These are phyloP conservation scores for Aphelinus certus DNA, from an alignment of 1,140 invertebrate species.

Conservation along the genomic window DNA sequence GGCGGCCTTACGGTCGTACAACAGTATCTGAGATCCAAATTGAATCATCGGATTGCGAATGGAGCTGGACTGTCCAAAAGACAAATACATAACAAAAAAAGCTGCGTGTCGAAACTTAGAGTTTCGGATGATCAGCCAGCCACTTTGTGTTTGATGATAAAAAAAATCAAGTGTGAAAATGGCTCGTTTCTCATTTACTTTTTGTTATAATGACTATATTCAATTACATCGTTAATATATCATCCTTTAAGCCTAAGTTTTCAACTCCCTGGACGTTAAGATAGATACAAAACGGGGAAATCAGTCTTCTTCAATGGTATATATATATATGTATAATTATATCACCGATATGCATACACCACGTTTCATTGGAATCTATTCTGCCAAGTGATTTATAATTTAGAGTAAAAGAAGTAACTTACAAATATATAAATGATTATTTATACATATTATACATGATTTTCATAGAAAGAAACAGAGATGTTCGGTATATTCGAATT, in stretches of 20 bases:
- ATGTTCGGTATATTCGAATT: conserved; percentile 30
- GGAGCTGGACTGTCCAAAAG: conserved; percentile 21
- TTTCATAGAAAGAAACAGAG: conserved; percentile 42
- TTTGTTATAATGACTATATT: conserved; percentile 39
- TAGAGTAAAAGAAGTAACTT: conserved; percentile 26
- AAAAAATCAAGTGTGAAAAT: conserved; percentile 32
- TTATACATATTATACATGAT: conserved; percentile 23
- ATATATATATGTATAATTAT: conserved; percentile 11
- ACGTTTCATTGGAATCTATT: conserved; percentile 44
- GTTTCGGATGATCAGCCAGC: conserved; percentile 9
- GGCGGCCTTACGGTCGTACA: conserved; percentile 22
- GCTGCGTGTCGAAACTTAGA: conserved; percentile 27
- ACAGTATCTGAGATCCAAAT: conserved; percentile 34
- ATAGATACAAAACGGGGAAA: conserved; percentile 37
- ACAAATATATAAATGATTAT: conserved; percentile 34
- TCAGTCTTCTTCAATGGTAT: conserved; percentile 33
- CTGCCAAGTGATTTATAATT: conserved; percentile 45
- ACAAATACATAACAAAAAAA: conserved; percentile 15
- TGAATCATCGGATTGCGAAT: conserved; percentile 35
- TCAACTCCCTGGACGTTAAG: conserved; percentile 29
- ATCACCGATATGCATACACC: conserved; percentile 16
- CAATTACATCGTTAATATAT: conserved; percentile 35
- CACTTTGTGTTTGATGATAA: conserved; percentile 12
- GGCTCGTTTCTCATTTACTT: conserved; percentile 35
- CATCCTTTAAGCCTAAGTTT: conserved; percentile 31